Evolutionary conservation across 2,797 vertebrate genomes (phyloP), one percentile per base, ranked within the genome.

Genomic region (Peromyscus eremicus): DNA sequence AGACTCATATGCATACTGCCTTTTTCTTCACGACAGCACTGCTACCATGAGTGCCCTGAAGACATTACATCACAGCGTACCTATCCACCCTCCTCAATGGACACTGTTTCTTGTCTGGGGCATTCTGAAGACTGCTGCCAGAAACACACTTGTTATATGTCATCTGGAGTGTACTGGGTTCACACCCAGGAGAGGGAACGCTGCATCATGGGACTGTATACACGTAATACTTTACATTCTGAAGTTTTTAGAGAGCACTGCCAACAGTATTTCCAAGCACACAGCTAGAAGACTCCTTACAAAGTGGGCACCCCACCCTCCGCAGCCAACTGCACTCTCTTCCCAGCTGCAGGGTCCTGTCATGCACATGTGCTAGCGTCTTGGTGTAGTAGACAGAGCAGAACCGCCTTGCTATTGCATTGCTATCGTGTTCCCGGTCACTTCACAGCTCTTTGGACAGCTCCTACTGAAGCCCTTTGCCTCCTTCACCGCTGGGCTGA

Each of bases 181-280:
- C 55, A 75, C 6, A 57, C 7, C 5, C 64, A 85, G 52, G 52
- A 83, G 43, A 89, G 14, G 13, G 49, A 17, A 84, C 23, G 62
- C 21, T 95, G 68, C 16, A 34, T 88, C 82, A 70, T 1, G 68
- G 55, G 37, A 73, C 80, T 46, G 23, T 21, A 52, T 7, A 34
- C 27, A 71, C 0, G 17, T 46, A 17, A 71, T n/a, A 87, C 66
- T 57, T 37, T 11, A 55, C 23, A 87, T 52, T 13, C 32, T 29
- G 14, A 84, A 12, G 9, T n/a, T 49, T n/a, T 46, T 16, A n/a
- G 46, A n/a, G 66, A 70, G 32, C 34, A 52, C 46, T 25, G 21
- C 34, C 66, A 76, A 92, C 25, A 77, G 11, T 82, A 77, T 93
- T 94, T 94, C 77, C 46, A 84, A 87, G 66, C 49, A 16, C 81